phyloP scores from a whole-genome alignment of 2,113 vertebrate species.

The Ictalurus furcatus region DNA sequence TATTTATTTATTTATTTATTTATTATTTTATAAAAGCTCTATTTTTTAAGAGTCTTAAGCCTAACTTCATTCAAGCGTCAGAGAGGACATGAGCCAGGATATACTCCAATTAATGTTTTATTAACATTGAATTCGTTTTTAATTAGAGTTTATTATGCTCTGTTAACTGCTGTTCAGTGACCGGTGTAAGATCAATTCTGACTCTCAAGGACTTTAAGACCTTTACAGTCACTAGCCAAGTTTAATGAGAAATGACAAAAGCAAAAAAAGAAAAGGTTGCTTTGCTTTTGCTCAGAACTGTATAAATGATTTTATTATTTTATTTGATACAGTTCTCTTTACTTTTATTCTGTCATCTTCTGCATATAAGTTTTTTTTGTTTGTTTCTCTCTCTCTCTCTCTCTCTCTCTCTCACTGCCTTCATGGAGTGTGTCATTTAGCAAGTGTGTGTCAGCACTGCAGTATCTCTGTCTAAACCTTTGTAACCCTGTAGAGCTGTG shows the following conservation, averaged over 20 bases:
- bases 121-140: neutral
- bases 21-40: too few relatives aligned
- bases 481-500: constrained; percentile 10
- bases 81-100: neutral
- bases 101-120: constrained; percentile 3
- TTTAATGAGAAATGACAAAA: neutral
- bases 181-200: neutral
- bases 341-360: neutral
- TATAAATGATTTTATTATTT: constrained; percentile 35
- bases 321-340: neutral
- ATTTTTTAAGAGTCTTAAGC: neutral
- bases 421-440: neutral
- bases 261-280: constrained; percentile 36
- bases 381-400: too few relatives aligned
- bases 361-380: neutral
- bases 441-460: constrained; percentile 48
- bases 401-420: neutral
- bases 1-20: neutral
- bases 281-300: constrained; percentile 44
- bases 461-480: constrained; percentile 44
- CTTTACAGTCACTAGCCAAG: neutral
- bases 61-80: neutral
- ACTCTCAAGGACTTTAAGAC: neutral
- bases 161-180: neutral
- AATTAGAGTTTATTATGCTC: neutral